Evolutionary conservation across 2,113 vertebrate genomes (phyloP).

Genomic region (Chloropsis hardwickii): DNA sequence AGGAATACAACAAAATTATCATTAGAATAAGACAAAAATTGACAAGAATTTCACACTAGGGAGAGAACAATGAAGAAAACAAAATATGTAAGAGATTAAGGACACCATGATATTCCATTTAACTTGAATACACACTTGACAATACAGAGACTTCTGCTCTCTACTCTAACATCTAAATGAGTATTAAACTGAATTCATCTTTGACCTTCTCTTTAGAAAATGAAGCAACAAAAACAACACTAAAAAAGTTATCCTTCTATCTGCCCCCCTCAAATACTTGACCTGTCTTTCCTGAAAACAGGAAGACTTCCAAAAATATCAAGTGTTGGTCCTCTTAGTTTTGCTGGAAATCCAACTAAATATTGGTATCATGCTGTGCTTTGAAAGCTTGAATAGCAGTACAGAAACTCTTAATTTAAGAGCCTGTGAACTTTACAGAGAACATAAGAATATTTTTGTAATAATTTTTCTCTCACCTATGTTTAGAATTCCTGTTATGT

Average conservation of each 20-base stretch:
- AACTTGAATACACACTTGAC: not conserved
- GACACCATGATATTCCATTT: not conserved
- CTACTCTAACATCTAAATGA: not conserved
- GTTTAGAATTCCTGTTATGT: not conserved
- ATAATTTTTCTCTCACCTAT: not conserved
- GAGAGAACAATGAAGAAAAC: not conserved
- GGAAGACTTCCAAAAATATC: not conserved
- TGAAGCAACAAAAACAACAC: not conserved
- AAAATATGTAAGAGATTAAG: not conserved
- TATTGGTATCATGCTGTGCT: not conserved
- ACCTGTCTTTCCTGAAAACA: not conserved
- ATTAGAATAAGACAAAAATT: not conserved
- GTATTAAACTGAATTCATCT: not conserved
- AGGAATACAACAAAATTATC: not conserved
- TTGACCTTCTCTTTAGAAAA: not conserved
- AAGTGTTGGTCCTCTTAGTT: not conserved
- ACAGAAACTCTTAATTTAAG: not conserved
- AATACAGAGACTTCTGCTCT: not conserved
- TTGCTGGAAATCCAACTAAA: not conserved
- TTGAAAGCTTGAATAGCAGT: not conserved
- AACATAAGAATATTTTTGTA: not conserved
- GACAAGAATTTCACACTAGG: not conserved
- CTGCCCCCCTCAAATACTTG: not conserved
- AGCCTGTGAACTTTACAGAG: not conserved
- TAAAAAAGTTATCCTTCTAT: not conserved